Evolutionary conservation across 2,113 vertebrate genomes (phyloP).

Genomic region (Trichomycterus rosablanca): DNA sequence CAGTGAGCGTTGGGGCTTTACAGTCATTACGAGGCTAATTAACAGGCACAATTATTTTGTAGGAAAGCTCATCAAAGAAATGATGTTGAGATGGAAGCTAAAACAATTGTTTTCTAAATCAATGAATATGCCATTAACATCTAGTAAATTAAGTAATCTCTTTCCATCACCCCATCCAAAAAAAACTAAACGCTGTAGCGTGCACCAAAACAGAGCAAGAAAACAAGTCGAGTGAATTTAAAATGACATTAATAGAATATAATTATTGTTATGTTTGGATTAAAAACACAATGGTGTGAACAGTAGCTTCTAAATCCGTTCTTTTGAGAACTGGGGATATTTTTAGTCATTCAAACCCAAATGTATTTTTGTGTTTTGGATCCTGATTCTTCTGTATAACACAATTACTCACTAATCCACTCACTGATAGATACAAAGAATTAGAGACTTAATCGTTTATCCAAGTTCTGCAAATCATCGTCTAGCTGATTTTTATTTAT

Average conservation of each 20-base stretch:
- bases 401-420: too few relatives aligned
- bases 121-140: conserved; percentile 51
- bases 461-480: too few relatives aligned
- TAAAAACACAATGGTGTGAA: too few relatives aligned
- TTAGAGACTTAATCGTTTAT: too few relatives aligned
- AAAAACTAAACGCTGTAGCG: conserved; percentile 28
- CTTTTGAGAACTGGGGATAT: too few relatives aligned
- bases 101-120: conserved; percentile 50
- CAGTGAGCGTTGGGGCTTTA: conserved; percentile 47
- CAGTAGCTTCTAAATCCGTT: too few relatives aligned
- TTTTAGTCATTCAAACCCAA: too few relatives aligned
- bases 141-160: conserved; percentile 48
- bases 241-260: conserved; percentile 20
- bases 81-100: conserved; percentile 46
- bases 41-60: conserved; percentile 55
- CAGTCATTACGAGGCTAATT: conserved; percentile 55
- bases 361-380: too few relatives aligned
- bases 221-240: conserved; percentile 20
- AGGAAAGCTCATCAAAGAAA: conserved; percentile 55
- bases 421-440: too few relatives aligned
- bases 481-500: too few relatives aligned
- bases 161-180: conserved; percentile 28
- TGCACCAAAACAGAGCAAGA: conserved; percentile 23
- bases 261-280: too few relatives aligned
- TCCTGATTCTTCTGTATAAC: too few relatives aligned